A percentile compares a stretch with the other conserved stretches of the same genome.
These are phyloP conservation scores for Dendrocincla fuliginosa DNA, from an alignment of 2,797 vertebrate species.

Conservation along the genomic window DNA sequence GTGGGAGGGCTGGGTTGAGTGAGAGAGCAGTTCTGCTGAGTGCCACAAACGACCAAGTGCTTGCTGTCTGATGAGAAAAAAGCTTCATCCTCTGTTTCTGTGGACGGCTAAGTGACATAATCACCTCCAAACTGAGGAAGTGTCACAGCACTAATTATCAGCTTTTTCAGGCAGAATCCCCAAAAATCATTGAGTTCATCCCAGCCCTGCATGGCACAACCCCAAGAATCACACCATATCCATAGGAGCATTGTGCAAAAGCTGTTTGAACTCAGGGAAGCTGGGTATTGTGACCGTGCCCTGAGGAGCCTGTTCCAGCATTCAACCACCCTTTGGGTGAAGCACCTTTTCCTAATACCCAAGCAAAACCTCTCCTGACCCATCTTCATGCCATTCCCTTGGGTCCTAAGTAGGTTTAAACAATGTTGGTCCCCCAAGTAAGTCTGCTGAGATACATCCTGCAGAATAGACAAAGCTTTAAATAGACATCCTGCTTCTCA, in stretches of 20 bases:
- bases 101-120: neutral
- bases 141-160: neutral
- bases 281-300: neutral
- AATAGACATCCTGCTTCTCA: neutral
- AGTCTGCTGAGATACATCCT: neutral
- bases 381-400: neutral
- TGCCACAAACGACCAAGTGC: neutral
- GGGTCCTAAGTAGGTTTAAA: neutral
- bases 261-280: neutral
- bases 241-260: neutral
- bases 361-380: neutral
- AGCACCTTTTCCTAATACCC: neutral
- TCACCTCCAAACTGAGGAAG: neutral
- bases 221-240: neutral
- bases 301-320: neutral
- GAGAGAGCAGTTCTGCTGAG: neutral
- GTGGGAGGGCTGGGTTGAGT: neutral
- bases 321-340: neutral
- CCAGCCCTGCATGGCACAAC: neutral
- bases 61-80: neutral
- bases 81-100: neutral
- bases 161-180: neutral
- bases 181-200: neutral
- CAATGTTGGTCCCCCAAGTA: neutral
- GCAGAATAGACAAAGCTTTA: neutral